Conservation (phyloP, 2,888 invertebrate genomes). For the Drosophila gaucha region DNA sequence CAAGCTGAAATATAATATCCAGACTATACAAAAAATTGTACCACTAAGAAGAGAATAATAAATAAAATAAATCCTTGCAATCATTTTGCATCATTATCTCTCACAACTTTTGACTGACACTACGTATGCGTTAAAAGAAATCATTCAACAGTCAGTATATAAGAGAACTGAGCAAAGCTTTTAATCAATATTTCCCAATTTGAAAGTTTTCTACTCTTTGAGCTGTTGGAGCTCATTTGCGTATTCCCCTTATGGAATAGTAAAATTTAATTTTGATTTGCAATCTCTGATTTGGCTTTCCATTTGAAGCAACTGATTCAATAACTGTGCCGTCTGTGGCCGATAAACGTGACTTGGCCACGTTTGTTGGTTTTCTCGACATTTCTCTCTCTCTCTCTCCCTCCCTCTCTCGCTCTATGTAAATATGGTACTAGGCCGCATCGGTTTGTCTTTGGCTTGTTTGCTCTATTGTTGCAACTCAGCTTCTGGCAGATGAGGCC, state of each 20-base stretch:
- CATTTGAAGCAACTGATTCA: constrained; percentile 36
- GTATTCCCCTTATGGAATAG: not conserved
- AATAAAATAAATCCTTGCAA: too few species aligned
- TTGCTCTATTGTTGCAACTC: constrained; percentile 51
- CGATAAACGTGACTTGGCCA: constrained; percentile 73
- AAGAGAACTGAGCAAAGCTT: not conserved
- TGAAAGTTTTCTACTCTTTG: constrained; percentile 1
- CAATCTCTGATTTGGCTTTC: not conserved
- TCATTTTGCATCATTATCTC: too few species aligned
- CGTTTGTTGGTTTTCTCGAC: constrained; percentile 51
- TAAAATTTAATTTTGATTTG: constrained; percentile 29
- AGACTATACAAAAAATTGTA: too few species aligned
- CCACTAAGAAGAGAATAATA: too few species aligned
- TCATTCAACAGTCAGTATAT: not conserved
- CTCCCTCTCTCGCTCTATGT: constrained; percentile 13
- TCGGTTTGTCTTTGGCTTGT: constrained; percentile 27
- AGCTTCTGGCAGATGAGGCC: constrained; percentile 40
- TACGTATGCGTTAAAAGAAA: too few species aligned
- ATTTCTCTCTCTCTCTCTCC: not conserved
- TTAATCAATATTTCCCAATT: constrained; percentile 8
- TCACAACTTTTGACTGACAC: too few species aligned
- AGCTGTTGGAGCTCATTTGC: not conserved
- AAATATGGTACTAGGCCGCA: constrained; percentile 32
- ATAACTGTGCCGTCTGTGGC: constrained; percentile 53
- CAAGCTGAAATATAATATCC: too few species aligned